phyloP scores from a whole-genome alignment of 2,113 vertebrate species.

The Meleagris gallopavo region DNA sequence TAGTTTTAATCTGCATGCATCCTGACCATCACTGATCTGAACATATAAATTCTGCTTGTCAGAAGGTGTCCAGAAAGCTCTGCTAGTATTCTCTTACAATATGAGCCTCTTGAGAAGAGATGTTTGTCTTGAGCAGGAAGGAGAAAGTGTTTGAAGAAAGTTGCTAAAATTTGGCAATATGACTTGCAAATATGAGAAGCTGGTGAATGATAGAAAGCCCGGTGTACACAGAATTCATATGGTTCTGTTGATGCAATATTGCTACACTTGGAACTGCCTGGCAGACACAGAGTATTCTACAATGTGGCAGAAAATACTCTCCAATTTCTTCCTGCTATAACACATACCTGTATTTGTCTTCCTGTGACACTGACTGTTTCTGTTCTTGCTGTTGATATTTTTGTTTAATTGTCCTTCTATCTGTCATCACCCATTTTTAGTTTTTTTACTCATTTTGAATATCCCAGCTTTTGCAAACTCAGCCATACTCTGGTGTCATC shows the following conservation, averaged over 20 bases:
- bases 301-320: background rate
- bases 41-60: background rate
- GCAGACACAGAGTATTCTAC: background rate
- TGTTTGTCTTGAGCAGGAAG: background rate
- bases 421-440: background rate
- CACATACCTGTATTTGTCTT: background rate
- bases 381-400: background rate
- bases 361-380: background rate
- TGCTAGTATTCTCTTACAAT: background rate
- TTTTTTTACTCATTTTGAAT: background rate
- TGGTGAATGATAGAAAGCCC: background rate
- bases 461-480: background rate
- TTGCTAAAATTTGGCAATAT: background rate
- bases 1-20: background rate
- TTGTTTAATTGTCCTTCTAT: background rate
- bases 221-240: background rate
- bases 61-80: background rate
- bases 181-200: fast-evolving
- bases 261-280: background rate
- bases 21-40: background rate
- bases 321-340: background rate
- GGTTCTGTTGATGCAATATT: background rate
- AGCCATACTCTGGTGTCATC: background rate
- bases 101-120: background rate
- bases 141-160: background rate